Evolutionary conservation across 2,797 vertebrate genomes (phyloP).

Genomic region (Cetoscarus ocellatus): DNA sequence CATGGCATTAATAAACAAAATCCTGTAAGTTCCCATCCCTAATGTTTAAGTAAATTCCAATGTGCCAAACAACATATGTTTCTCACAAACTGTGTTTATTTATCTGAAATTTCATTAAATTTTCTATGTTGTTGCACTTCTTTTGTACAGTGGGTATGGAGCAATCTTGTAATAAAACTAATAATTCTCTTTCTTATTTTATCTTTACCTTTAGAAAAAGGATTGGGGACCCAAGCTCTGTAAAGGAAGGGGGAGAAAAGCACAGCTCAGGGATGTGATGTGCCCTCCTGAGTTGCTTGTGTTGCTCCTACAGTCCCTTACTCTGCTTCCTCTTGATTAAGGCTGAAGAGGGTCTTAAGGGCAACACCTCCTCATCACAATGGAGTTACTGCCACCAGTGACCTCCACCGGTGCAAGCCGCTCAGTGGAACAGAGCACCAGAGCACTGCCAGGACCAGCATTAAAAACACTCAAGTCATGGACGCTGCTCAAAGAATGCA

Average conservation of each 20-base stretch:
- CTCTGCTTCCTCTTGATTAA: slow-evolving; percentile 48
- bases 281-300: slow-evolving; percentile 39
- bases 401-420: slow-evolving; percentile 54
- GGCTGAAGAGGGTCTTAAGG: slow-evolving; percentile 55
- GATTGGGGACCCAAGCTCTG: slow-evolving; percentile 69
- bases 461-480: slow-evolving; percentile 80
- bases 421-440: slow-evolving; percentile 68
- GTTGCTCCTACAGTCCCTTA: slow-evolving; percentile 40
- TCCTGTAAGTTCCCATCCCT: no score
- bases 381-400: slow-evolving; percentile 47
- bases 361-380: slow-evolving; percentile 58
- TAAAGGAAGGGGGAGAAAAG: slow-evolving; percentile 81
- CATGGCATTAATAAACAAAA: no score
- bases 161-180: background rate
- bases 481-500: slow-evolving; percentile 78
- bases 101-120: no score
- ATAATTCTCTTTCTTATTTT: slow-evolving; percentile 10
- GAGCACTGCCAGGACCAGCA: slow-evolving; percentile 74
- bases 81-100: slow-evolving; percentile 7
- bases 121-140: background rate
- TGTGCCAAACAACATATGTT: background rate
- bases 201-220: slow-evolving; percentile 77
- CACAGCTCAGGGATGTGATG: slow-evolving; percentile 80
- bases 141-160: background rate
- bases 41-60: background rate